Evolutionary conservation across 92 coral and sea anemone species (phyloP).

Genomic region (Phenganax marumi): DNA sequence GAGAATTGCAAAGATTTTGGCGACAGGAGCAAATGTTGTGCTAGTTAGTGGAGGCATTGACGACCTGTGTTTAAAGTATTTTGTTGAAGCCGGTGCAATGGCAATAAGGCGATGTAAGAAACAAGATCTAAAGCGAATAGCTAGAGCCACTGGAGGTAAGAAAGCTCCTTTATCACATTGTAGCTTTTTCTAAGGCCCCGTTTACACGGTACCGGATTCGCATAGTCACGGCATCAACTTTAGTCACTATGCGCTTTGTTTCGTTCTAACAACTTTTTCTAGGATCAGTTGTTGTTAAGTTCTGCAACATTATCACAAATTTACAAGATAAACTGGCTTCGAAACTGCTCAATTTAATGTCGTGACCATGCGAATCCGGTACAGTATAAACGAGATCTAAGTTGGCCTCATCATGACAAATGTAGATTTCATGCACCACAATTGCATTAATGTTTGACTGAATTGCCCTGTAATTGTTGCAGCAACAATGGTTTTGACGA

Average conservation of each 20-base stretch:
- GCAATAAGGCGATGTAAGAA: constrained; percentile 90
- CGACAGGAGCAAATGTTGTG: constrained; percentile 95
- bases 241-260: too few relatives aligned
- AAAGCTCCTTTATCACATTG: not conserved
- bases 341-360: too few relatives aligned
- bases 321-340: too few relatives aligned
- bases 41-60: constrained; percentile 94
- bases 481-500: constrained; percentile 87
- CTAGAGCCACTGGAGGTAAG: constrained; percentile 92
- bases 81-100: constrained; percentile 98
- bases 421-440: not conserved
- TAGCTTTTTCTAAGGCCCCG: too few relatives aligned
- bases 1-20: constrained; percentile 78
- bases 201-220: too few relatives aligned
- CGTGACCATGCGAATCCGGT: too few relatives aligned
- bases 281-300: too few relatives aligned
- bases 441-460: not conserved
- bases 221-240: too few relatives aligned
- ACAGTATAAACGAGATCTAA: too few relatives aligned
- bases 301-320: too few relatives aligned
- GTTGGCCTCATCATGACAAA: not conserved
- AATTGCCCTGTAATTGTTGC: not conserved
- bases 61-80: constrained; percentile 92
- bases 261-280: too few relatives aligned
- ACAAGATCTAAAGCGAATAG: constrained; percentile 93